phyloP scores from a whole-genome alignment of 2,113 vertebrate species.

The Tamias sibiricus region DNA sequence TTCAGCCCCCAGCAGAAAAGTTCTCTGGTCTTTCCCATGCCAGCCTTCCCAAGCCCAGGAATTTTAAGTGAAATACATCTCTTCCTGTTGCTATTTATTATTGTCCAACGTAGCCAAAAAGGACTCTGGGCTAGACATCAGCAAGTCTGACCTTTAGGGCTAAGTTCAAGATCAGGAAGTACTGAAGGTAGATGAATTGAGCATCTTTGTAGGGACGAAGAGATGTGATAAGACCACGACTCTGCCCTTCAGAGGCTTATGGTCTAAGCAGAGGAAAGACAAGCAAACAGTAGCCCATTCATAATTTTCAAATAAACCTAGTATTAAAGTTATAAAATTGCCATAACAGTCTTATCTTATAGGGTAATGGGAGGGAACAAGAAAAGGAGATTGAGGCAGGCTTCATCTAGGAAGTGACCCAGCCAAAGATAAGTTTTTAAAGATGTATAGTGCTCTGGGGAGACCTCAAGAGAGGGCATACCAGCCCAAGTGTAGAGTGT shows the following conservation, averaged over 20 bases:
- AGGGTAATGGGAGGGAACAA: neutral
- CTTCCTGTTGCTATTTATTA: constrained; percentile 39
- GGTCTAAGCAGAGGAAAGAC: neutral
- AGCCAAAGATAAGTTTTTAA: neutral
- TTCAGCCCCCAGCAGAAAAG: neutral
- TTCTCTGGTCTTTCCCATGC: neutral
- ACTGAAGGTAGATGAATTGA: neutral
- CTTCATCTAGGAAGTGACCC: neutral
- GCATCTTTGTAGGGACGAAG: neutral
- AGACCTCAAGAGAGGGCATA: no score
- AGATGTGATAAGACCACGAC: neutral
- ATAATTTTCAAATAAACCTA: neutral
- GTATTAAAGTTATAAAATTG: neutral
- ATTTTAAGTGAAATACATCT: constrained; percentile 22
- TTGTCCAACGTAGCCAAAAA: neutral
- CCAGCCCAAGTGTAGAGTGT: neutral
- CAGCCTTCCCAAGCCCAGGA: neutral
- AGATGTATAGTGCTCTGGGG: neutral
- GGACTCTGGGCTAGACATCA: neutral
- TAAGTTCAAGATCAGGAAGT: neutral
- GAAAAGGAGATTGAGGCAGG: neutral
- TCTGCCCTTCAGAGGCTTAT: neutral
- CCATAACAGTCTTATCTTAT: neutral
- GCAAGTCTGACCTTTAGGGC: neutral
- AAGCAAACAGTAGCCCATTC: neutral